Conservation (phyloP, 92 coral and sea anemone species). For the Heteractis magnifica region DNA sequence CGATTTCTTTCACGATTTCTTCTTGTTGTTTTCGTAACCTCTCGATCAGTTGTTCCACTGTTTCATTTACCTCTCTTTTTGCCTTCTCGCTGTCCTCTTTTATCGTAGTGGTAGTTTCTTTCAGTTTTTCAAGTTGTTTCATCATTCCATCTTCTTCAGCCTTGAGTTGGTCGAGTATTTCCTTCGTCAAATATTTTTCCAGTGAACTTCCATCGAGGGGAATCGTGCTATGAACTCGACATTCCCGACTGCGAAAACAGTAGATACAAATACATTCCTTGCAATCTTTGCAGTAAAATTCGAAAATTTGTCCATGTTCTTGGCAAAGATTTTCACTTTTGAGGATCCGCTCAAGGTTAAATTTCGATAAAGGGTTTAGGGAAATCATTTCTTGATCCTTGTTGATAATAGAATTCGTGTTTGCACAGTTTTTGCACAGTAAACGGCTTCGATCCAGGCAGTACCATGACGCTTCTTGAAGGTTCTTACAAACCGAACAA, state of each 20-base stretch:
- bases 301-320: background rate
- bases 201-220: background rate
- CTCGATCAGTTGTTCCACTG: background rate
- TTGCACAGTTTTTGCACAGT: constrained; percentile 23
- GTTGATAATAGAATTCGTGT: constrained; percentile 4
- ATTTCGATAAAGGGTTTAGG: background rate
- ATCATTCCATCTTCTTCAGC: background rate
- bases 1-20: constrained; percentile 16
- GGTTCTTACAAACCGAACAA: constrained; percentile 11
- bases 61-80: constrained; percentile 11
- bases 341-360: constrained; percentile 8
- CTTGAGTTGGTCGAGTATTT: constrained; percentile 5
- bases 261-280: background rate
- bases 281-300: constrained; percentile 13
- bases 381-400: constrained; percentile 5
- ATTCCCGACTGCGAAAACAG: constrained; percentile 7
- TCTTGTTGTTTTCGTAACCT: constrained; percentile 1
- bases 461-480: background rate
- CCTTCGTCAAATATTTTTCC: background rate
- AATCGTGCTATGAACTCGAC: background rate
- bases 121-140: background rate
- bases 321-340: constrained; percentile 19
- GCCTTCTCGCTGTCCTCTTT: constrained; percentile 15
- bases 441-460: background rate
- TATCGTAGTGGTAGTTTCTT: background rate